A percentile compares a stretch with the other conserved stretches of the same genome.
phyloP scores from a whole-genome alignment of 2,113 vertebrate genomes.

The Myocastor coypus region DNA sequence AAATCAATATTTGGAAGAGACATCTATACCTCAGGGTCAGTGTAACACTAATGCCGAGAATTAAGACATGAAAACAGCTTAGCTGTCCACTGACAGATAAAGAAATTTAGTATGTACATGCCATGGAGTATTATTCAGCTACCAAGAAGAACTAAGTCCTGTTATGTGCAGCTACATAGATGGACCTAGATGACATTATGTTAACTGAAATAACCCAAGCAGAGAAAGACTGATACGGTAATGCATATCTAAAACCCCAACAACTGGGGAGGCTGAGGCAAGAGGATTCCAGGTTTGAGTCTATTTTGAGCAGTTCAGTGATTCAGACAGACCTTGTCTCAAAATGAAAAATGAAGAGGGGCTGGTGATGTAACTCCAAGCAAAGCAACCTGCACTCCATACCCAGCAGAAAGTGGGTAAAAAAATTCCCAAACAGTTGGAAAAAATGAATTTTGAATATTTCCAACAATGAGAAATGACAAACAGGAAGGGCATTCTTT shows the following conservation, averaged over 20 bases:
- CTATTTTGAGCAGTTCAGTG: not conserved
- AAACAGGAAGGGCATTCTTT: conserved; percentile 76
- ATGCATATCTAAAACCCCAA: not conserved
- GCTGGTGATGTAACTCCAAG: not conserved
- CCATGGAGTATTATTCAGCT: not conserved
- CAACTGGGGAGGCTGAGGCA: not conserved
- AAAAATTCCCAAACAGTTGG: too few relatives aligned
- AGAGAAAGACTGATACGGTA: not conserved
- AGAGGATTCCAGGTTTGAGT: not conserved
- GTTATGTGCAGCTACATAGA: not conserved
- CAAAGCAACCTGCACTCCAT: not conserved
- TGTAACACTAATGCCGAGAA: not conserved
- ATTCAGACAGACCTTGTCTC: not conserved
- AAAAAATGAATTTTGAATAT: too few relatives aligned
- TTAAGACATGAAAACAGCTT: not conserved
- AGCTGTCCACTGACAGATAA: not conserved
- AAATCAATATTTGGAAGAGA: not conserved
- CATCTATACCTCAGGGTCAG: not conserved
- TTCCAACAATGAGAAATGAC: not conserved
- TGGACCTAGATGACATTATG: not conserved
- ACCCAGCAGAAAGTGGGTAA: not conserved
- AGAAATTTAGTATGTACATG: not conserved
- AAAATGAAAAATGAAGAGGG: not conserved
- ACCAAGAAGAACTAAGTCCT: not conserved
- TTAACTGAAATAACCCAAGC: not conserved